Evolutionary conservation across 2,797 vertebrate species (phyloP), one percentile per base, ranked within the genome.

Genomic region (Hydrolagus colliei): DNA sequence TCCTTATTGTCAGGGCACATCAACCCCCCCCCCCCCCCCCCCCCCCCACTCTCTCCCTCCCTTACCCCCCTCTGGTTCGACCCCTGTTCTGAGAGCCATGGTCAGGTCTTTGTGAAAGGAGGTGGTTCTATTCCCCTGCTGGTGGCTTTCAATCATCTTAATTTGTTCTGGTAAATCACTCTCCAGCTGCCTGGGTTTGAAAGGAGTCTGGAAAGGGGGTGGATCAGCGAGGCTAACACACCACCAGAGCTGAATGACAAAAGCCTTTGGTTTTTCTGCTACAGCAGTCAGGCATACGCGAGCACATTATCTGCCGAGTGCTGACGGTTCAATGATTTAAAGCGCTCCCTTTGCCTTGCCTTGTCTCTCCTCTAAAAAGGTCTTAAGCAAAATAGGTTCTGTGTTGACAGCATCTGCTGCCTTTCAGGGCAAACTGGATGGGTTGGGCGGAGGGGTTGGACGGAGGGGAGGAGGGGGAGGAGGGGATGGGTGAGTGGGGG

Each of bases 331-430:
- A 89, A 86, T 90, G 91, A 91, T 92, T 94, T 91, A 94, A 93
- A 93, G 89, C 87, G 77, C 41, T 52, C 41, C 41, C 41, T 52
- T 52, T 6, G 41, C 85, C 20, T 86, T 88, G 86, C 86, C 63
- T 84, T n/a, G 65, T 52, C 71, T 41, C n/a, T 86, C 73, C 87
- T 89, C 92, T 91, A 87, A 90, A 27, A 52, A 52, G 87, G 91
- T 91, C 90, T 79, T 87, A 92, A 92, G 90, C 85, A 90, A 91
- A 86, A 91, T 92, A 91, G 89, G 86, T 86, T 88, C 87, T 90
- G 90, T 91, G 91, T 91, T 89, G 89, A 89, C 89, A 94, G 91
- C 92, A 94, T 94, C 94, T 95, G 93, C 92, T 94, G 93, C 91
- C 91, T 96, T 94, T 95, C 92, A 92, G 41, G 41, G 41, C 41